Evolutionary conservation across 1,140 invertebrate species (phyloP).

Genomic region (Diachasmimorpha longicaudata): DNA sequence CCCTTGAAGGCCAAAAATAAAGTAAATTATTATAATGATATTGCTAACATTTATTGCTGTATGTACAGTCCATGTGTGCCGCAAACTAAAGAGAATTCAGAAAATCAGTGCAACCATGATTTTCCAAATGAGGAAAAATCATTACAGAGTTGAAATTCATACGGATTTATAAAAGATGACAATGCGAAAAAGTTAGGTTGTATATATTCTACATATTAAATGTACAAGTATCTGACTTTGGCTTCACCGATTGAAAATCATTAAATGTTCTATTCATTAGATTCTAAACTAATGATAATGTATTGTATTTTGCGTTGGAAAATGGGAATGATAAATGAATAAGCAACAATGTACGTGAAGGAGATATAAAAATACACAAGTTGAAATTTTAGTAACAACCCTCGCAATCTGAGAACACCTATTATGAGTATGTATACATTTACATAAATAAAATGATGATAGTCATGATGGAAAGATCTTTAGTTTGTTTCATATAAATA

Average conservation of each 20-base stretch:
- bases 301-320: not conserved
- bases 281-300: not conserved
- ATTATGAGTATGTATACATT: slow-evolving; percentile 46
- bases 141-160: not conserved
- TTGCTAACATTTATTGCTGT: not conserved
- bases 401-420: slow-evolving; percentile 44
- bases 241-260: not conserved
- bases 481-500: not conserved
- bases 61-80: not conserved
- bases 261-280: not conserved
- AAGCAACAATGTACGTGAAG: slow-evolving; percentile 6
- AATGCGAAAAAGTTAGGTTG: slow-evolving; percentile 6
- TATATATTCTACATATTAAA: slow-evolving; percentile 27
- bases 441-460: slow-evolving; percentile 49
- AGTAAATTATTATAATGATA: not conserved
- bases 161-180: not conserved
- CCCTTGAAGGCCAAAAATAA: not conserved
- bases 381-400: slow-evolving; percentile 41
- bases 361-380: slow-evolving; percentile 39
- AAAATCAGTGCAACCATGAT: not conserved
- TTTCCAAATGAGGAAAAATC: not conserved
- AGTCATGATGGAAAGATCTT: slow-evolving; percentile 25
- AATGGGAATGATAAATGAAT: not conserved
- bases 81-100: not conserved
- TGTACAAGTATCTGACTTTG: slow-evolving; percentile 22